A percentile compares a stretch with the other conserved stretches of the same genome.
phyloP scores from a whole-genome alignment of 2,797 vertebrate species.

The Taenioides sp. region DNA sequence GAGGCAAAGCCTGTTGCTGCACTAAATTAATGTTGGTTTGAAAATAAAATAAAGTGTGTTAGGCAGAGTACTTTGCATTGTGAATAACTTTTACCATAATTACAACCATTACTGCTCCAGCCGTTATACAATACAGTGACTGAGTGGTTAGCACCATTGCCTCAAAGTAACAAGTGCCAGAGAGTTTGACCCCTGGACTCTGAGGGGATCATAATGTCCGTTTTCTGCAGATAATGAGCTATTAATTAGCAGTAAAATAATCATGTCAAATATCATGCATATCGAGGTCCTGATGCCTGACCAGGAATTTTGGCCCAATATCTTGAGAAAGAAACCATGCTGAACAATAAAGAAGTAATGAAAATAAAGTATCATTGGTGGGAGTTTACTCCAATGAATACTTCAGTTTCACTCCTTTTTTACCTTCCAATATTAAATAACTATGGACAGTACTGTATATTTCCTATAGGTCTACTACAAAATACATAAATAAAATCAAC shows the following conservation, averaged over 20 bases:
- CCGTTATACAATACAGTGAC: too few relatives aligned
- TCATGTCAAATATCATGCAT: neutral
- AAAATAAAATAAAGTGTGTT: neutral
- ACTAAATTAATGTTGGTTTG: conserved; percentile 6
- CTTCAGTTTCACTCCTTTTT: too few relatives aligned
- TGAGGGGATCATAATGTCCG: neutral
- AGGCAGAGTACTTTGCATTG: too few relatives aligned
- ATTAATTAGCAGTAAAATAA: neutral
- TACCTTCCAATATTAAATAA: too few relatives aligned
- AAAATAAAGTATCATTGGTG: too few relatives aligned
- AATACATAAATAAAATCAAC: too few relatives aligned
- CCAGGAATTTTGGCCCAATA: neutral
- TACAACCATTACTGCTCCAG: too few relatives aligned
- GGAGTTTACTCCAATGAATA: too few relatives aligned
- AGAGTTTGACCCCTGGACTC: neutral
- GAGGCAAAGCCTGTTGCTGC: conserved; percentile 17
- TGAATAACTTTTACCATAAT: neutral
- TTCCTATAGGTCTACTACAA: too few relatives aligned
- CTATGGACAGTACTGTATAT: too few relatives aligned
- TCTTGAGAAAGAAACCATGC: neutral
- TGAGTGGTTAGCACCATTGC: neutral
- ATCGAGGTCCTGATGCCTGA: neutral
- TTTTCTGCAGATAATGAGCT: neutral
- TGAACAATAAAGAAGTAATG: too few relatives aligned
- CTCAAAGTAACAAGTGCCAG: neutral